Evolutionary conservation across 2,888 invertebrate genomes (phyloP), one percentile per base, ranked within the genome.

Genomic region (Psococerastis gibbosa): DNA sequence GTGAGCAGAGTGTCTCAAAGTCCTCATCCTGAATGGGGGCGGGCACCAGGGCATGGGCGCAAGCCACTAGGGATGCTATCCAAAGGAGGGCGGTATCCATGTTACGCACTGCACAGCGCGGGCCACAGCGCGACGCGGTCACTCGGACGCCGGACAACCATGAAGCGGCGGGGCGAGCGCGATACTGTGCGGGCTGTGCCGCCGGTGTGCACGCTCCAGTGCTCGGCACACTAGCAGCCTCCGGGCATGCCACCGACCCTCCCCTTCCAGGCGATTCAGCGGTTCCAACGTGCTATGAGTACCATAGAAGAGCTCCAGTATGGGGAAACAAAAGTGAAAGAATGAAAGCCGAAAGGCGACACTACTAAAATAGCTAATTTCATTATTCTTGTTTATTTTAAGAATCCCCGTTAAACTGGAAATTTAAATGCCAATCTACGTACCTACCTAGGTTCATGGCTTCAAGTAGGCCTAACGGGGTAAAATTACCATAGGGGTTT

Each of bases 291-390:
- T 41, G 16, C 34, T 35, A 34, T 11, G 34, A 57, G 57, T 43
- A 46, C 46, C 46, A 48, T 49, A 48, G 66, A 64, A 49, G 16
- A 32, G 3, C 44, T 23, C 15, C 32, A 45, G 9, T 35, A 6
- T 44, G 6, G 4, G 27, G 47, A 49, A 50, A 52, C 23, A 22
- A 17, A 38, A 38, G 22, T n/a, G n/a, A n/a, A n/a, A n/a, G n/a
- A n/a, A n/a, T n/a, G n/a, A n/a, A n/a, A n/a, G n/a, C n/a, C n/a
- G n/a, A n/a, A n/a, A n/a, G n/a, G n/a, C n/a, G n/a, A n/a, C n/a
- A n/a, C n/a, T n/a, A n/a, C n/a, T n/a, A n/a, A n/a, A n/a, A n/a
- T n/a, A n/a, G n/a, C n/a, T n/a, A n/a, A n/a, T n/a, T n/a, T n/a
- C n/a, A n/a, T n/a, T n/a, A n/a, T n/a, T n/a, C n/a, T n/a, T n/a